A percentile compares a stretch with the other conserved stretches of the same genome.
These are phyloP conservation scores for Callionymus lyra DNA, from an alignment of 2,113 vertebrate species.

Conservation along the genomic window DNA sequence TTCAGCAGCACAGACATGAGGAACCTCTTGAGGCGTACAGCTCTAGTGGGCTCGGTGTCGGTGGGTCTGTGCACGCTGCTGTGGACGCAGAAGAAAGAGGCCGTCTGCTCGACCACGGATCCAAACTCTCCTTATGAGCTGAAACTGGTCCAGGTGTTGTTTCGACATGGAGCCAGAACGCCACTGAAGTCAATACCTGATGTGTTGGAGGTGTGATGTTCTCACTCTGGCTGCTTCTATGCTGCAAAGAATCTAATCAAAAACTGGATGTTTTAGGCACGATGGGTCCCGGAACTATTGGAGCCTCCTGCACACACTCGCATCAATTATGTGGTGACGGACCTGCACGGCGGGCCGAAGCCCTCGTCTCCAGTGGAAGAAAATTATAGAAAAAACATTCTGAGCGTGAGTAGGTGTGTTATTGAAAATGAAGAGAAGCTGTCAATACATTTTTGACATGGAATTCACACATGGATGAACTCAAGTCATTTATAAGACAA, in stretches of 20 bases:
- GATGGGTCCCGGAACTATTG: conserved; percentile 75
- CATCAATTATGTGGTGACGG: conserved; percentile 76
- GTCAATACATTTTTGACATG: too few species aligned
- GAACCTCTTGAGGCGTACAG: conserved; percentile 46
- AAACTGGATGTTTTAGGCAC: conserved; percentile 60
- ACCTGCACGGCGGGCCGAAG: conserved; percentile 75
- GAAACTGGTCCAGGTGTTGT: conserved; percentile 80
- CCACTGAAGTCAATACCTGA: conserved; percentile 78
- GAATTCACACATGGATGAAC: too few species aligned
- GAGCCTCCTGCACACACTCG: conserved; percentile 73
- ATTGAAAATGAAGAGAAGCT: too few species aligned
- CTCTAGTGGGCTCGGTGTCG: conserved; percentile 52
- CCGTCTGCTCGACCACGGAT: not conserved
- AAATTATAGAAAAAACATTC: conserved; percentile 54
- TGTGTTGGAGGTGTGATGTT: conserved; percentile 63
- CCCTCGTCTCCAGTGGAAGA: conserved; percentile 72
- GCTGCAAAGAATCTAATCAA: too few species aligned
- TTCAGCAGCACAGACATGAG: conserved; percentile 47
- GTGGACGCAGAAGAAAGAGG: conserved; percentile 56
- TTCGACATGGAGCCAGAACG: conserved; percentile 82
- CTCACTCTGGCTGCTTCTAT: too few species aligned
- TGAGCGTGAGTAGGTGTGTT: conserved; percentile 55
- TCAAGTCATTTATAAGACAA: too few species aligned
- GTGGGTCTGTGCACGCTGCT: conserved; percentile 53
- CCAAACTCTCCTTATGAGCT: conserved; percentile 53